Base-by-base conservation (phyloP, 2,888 invertebrate species). In the Horisme vitalbata region DNA sequence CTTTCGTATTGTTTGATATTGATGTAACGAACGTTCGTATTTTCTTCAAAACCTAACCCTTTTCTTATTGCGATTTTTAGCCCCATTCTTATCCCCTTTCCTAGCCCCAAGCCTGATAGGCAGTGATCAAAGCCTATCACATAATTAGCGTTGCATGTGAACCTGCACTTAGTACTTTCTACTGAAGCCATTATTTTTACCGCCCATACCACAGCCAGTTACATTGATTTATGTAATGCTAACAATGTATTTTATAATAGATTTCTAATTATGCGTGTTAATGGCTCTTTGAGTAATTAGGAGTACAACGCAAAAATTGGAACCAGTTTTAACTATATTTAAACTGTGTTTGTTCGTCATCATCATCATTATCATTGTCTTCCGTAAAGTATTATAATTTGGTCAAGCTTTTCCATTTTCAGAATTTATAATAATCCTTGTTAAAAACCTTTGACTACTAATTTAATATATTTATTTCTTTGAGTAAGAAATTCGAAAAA, bases 211-310 rank as follows among this genome's bases (percentile, higher is more conserved):
- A 62, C 60, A 66, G 68, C 61, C 52, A 57, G 58, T 63, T 64
- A 60, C 59, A 63, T 64, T 59, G 51, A 57, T 66, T 79, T 79
- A 75, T 67, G 63, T 75, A 77, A 75, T 57, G 59, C 62, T 45
- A 55, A 58, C 56, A 59, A 50, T 23, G 44, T 57, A 64, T 70
- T 70, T 56, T 66, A 67, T 69, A 66, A 71, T 66, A 50, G 60
- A 61, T 68, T 61, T 64, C 61, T 68, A 69, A 69, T 66, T 55
- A 61, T 62, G 53, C 49, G 44, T 39, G 55, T 41, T 59, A 14
- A 12, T 38, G 43, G 14, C 41, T 41, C 50, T 49, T 36, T 52
- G 50, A 14, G 26, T 49, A 33, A 46, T 50, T 33, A 31, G 45
- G 39, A 9, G 32, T 32, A 3, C 2, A 20, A 20, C 20, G 20